Base-by-base conservation (phyloP, 2,113 vertebrate genomes). In the Gadus chalcogrammus region DNA sequence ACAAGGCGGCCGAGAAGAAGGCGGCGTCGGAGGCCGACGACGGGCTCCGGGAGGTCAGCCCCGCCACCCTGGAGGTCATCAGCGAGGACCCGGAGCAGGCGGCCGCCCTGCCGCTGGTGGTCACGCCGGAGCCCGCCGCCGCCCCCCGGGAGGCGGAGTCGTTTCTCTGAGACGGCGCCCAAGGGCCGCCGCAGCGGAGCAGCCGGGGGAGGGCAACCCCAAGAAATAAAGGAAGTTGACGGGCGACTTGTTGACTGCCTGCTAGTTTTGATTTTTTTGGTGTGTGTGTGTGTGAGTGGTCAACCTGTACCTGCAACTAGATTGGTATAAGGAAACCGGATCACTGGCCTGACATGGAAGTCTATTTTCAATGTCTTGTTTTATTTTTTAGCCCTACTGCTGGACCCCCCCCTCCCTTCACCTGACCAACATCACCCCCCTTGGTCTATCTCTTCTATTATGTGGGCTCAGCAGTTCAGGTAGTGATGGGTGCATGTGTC, bases 51-150 rank as follows among this genome's bases (percentile, higher is more conserved):
- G 42, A 48, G 42, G 42, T 13, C 42, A 48, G 42, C 42, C 42
- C 91, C 75, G 90, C 94, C 9, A 92, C 88, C 79, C 87, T 95
- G 79, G 95, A 96, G 84, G 90, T 92, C 72, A 93, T 97, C 82
- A 91, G 79, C 24, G 95, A 97, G 78, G 67, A 28, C 56, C 0
- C 67, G 5, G 85, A 90, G 59, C 75, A 69, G 20, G 71, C 67
- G 0, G 66, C 58, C 0, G 55, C 0, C 1, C 0, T 80, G 31
- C 70, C 81, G 78, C 77, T 83, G 69, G 6, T 17, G n/a, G 75
- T 81, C 15, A 74, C 11, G 42, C 61, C 78, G 3, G 85, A 85
- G 28, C n/a, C 64, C 0, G 75, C 81, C 13, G 70, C 77, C 0
- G 59, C 60, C 61, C 3, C 84, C 1, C 85, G 77, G 28, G 92